These are phyloP conservation scores for Basileuterus tristriatus DNA, from an alignment of 2,797 vertebrate genomes.

Conservation along the genomic window DNA sequence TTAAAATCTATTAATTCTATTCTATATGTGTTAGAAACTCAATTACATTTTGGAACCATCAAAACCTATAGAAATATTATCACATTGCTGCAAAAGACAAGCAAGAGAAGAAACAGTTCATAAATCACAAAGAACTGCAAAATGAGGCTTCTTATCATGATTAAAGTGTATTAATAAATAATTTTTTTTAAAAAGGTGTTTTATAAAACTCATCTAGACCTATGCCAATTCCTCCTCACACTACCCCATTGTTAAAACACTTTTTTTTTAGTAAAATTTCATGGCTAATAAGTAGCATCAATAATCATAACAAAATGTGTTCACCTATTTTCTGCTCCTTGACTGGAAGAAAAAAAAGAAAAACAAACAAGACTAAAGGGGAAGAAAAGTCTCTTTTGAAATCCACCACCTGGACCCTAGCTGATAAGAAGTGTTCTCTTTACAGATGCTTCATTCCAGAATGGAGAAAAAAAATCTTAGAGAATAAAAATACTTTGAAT, in stretches of 20 bases:
- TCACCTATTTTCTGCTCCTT: neutral
- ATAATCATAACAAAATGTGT: neutral
- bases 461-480: neutral
- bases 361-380: neutral
- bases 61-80: constrained; percentile 4
- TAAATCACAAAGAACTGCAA: neutral
- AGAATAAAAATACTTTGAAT: neutral
- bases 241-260: neutral
- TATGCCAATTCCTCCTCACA: neutral
- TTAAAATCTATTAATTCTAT: constrained; percentile 22
- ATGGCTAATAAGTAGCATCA: neutral
- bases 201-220: neutral
- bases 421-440: neutral
- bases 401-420: neutral
- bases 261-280: neutral
- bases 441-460: neutral
- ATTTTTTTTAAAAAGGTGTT: neutral
- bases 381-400: neutral
- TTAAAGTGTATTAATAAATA: neutral
- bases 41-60: neutral
- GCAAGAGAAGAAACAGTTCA: neutral
- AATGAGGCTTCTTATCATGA: neutral
- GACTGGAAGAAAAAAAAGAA: neutral
- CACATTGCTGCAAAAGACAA: neutral
- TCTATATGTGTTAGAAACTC: neutral